phyloP scores from a whole-genome alignment of 1,140 invertebrate species.

The Heliconius congener region DNA sequence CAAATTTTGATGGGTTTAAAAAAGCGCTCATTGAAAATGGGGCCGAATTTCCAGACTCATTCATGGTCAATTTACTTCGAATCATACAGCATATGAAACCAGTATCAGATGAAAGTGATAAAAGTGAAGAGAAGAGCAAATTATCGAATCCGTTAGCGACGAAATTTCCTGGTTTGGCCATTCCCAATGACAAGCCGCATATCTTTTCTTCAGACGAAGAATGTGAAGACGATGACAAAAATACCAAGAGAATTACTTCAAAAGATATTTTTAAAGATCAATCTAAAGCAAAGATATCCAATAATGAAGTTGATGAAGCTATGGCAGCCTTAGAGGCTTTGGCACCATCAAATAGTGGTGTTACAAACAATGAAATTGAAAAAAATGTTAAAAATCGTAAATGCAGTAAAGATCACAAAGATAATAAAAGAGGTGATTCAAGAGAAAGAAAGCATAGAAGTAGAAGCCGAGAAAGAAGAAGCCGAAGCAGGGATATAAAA shows the following conservation, averaged over 20 bases:
- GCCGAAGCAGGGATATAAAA: conserved; percentile 53
- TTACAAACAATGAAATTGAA: conserved; percentile 51
- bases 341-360: conserved; percentile 83
- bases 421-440: conserved; percentile 52
- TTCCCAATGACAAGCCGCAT: conserved; percentile 90
- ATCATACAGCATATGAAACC: conserved; percentile 98
- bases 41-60: conserved; percentile 96
- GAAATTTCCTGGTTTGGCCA: conserved; percentile 94
- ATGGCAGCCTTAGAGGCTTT: conserved; percentile 95
- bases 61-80: conserved; percentile 94
- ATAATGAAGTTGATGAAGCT: conserved; percentile 87
- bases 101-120: conserved; percentile 52
- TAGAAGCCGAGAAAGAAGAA: conserved; percentile 49
- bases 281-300: conserved; percentile 55
- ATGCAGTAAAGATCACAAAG: conserved; percentile 63
- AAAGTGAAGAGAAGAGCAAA: conserved; percentile 47
- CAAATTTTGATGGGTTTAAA: conserved; percentile 93
- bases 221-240: conserved; percentile 63
- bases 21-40: conserved; percentile 94
- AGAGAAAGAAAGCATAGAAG: conserved; percentile 53
- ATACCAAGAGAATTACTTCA: conserved; percentile 65
- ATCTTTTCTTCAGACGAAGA: conserved; percentile 73
- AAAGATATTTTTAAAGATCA: conserved; percentile 76
- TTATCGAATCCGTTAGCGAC: conserved; percentile 83
- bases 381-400: conserved; percentile 57